Conservation (phyloP, 2,888 invertebrate species). For the Caenorhabditis becei region DNA sequence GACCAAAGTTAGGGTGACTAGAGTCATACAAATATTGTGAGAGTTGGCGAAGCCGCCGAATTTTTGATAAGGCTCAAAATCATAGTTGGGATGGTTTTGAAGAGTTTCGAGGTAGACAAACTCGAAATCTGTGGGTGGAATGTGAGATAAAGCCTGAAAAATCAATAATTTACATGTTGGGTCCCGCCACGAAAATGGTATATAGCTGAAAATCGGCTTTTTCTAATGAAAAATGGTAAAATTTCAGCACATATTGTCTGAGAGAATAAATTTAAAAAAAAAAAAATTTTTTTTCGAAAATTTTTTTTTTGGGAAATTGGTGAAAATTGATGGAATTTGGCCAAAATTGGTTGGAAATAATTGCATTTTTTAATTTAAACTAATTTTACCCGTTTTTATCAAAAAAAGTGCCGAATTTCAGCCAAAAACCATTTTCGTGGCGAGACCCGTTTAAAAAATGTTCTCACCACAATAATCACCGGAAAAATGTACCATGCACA, state of each 20-base stretch:
- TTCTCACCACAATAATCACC: conserved; percentile 7
- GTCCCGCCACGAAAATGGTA: not conserved
- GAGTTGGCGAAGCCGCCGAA: conserved; percentile 56
- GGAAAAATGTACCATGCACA: conserved; percentile 27
- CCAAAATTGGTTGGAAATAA: no score
- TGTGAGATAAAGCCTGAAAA: conserved; percentile 47
- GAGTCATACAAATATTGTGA: conserved; percentile 30
- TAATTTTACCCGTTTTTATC: no score
- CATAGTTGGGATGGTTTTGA: conserved; percentile 32
- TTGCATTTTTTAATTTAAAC: no score
- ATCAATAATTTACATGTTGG: not conserved
- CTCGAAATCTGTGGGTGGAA: conserved; percentile 26
- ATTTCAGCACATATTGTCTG: no score
- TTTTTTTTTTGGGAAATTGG: not conserved
- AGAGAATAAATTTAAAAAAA: no score
- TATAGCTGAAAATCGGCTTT: not conserved
- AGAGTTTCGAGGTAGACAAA: conserved; percentile 46
- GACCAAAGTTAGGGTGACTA: conserved; percentile 15
- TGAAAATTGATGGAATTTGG: no score
- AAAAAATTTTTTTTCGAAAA: not conserved
- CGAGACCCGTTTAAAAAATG: not conserved
- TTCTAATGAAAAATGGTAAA: not conserved
- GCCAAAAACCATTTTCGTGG: no score
- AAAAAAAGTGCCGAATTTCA: no score
- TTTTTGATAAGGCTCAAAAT: conserved; percentile 24